Conservation (phyloP, 2,113 vertebrate genomes). For the Myocastor coypus region DNA sequence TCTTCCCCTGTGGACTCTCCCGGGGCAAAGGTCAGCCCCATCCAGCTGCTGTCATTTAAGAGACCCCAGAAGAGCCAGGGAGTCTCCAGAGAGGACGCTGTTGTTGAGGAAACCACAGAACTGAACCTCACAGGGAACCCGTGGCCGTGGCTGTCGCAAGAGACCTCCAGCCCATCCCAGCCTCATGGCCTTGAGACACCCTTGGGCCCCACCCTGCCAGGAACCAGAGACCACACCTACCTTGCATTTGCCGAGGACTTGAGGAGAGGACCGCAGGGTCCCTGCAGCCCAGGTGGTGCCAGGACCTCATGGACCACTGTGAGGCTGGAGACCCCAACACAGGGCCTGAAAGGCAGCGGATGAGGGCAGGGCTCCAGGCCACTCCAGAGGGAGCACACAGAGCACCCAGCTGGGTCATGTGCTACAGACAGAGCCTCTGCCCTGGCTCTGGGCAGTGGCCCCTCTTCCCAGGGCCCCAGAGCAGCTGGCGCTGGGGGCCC, state of each 20-base stretch:
- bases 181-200: too few relatives aligned
- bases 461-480: neutral
- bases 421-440: rapidly evolving
- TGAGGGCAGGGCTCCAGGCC: too few relatives aligned
- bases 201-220: too few relatives aligned
- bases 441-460: neutral
- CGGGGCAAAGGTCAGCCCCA: neutral
- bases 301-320: too few relatives aligned
- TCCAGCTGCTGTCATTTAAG: slow-evolving; percentile 14
- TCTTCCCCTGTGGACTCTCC: neutral
- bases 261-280: too few relatives aligned
- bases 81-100: neutral
- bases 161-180: too few relatives aligned
- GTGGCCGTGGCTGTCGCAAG: too few relatives aligned
- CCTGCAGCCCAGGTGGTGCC: too few relatives aligned
- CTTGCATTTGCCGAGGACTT: too few relatives aligned
- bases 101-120: neutral
- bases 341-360: too few relatives aligned
- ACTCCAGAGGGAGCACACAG: neutral
- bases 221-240: too few relatives aligned
- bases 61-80: neutral
- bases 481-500: neutral
- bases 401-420: neutral
- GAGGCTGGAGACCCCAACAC: too few relatives aligned
- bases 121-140: neutral